These are phyloP conservation scores for Dryocosmus kuriphilus DNA, from an alignment of 2,888 invertebrate genomes.

Conservation along the genomic window DNA sequence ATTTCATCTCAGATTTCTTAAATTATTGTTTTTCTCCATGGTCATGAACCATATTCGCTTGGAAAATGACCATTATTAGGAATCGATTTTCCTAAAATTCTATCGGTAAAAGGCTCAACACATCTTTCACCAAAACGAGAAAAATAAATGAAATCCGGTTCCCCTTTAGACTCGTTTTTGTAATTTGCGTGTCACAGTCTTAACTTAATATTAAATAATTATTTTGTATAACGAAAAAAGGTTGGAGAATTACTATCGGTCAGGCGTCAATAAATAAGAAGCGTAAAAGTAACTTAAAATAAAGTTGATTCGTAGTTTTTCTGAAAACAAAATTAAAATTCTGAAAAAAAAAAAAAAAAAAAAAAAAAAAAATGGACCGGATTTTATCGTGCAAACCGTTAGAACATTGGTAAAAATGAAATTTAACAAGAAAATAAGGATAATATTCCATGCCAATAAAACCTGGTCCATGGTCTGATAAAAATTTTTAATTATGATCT, in stretches of 20 bases:
- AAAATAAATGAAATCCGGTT: slow-evolving; percentile 28
- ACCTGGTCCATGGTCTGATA: slow-evolving; percentile 21
- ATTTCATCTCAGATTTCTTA: slow-evolving; percentile 68
- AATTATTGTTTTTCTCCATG: slow-evolving; percentile 16
- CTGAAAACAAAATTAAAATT: background rate
- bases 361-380: slow-evolving; percentile 22
- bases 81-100: slow-evolving; percentile 16
- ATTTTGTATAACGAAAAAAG: slow-evolving; percentile 2
- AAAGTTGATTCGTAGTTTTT: background rate
- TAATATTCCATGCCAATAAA: slow-evolving; percentile 40
- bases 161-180: slow-evolving; percentile 26
- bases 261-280: slow-evolving; percentile 34
- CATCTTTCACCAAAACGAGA: slow-evolving; percentile 28
- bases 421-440: slow-evolving; percentile 5
- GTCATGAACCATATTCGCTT: slow-evolving; percentile 27
- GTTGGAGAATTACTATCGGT: background rate
- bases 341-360: background rate
- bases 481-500: background rate
- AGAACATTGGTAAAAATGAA: slow-evolving; percentile 32
- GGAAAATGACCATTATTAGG: slow-evolving; percentile 37
- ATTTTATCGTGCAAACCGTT: slow-evolving; percentile 28
- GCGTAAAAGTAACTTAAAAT: no score
- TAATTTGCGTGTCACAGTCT: slow-evolving; percentile 5
- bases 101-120: slow-evolving; percentile 14
- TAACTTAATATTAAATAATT: slow-evolving; percentile 35